Evolutionary conservation across 2,113 vertebrate genomes (phyloP), one percentile per base, ranked within the genome.

Genomic region (Hippolais icterina): DNA sequence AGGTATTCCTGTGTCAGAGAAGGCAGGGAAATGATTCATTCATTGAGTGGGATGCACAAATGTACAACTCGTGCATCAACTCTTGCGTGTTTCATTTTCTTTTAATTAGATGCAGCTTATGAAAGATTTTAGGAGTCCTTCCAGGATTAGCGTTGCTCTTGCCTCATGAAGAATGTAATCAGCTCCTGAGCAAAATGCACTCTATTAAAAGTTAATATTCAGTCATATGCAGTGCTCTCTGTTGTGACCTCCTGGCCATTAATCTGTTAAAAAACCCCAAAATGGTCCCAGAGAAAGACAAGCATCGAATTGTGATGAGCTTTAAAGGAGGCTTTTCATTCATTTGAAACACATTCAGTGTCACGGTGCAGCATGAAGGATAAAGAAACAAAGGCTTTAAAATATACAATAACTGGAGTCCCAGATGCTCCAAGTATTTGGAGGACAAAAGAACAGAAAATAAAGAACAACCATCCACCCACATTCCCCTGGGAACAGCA

Each of bases 1-100:
- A 93, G 79, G 93, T 85, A 94, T 93, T 93, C 93, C 53, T 87
- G 56, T 93, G 94, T 96, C 79, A 72, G 81, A 94, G 78, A 80
- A 83, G 76, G 90, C 83, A 91, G 89, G 77, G 83, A 95, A 94
- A 93, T 97, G 96, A 97, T 96, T 97, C 95, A 97, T 95, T 94
- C 87, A 75, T 84, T 81, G 96, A 97, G 90, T 96, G 96, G 96
- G 94, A 92, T 96, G 94, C 86, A 86, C 83, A 79, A 96, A 84
- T 59, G 90, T 80, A 94, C 74, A 75, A 94, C 83, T 94, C 72
- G 16, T 74, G 93, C 95, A 94, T 80, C 84, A 77, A 80, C 79
- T 87, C 77, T 91, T 90, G 92, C 46, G 64, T 94, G 60, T 81
- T 88, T 88, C 39, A 71, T 91, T 93, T 88, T 90, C 69, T 93